Evolutionary conservation across 2,888 invertebrate species (phyloP).

Genomic region (Spodoptera picta): DNA sequence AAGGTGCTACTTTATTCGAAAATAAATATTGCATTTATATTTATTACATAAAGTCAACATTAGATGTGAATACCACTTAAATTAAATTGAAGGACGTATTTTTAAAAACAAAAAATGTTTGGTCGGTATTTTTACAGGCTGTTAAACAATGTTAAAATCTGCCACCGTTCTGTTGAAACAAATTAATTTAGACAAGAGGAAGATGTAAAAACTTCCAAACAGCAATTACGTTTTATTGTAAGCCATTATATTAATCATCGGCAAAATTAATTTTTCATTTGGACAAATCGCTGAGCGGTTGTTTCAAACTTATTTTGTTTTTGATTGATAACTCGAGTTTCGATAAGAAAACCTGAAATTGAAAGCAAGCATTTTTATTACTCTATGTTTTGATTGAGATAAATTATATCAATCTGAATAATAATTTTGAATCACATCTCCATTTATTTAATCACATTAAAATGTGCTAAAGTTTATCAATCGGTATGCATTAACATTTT

Average conservation of each 20-base stretch:
- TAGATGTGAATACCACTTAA: constrained; percentile 7
- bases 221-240: constrained; percentile 87
- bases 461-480: too few relatives aligned
- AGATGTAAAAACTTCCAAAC: constrained; percentile 88
- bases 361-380: neutral
- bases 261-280: constrained; percentile 88
- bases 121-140: constrained; percentile 43
- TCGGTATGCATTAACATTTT: too few relatives aligned
- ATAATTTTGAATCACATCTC: too few relatives aligned
- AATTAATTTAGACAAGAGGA: constrained; percentile 87
- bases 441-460: too few relatives aligned
- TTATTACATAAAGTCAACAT: neutral
- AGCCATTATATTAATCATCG: constrained; percentile 87
- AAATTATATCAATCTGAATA: too few relatives aligned
- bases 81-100: constrained; percentile 17
- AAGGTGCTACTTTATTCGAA: too few relatives aligned
- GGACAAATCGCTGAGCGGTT: constrained; percentile 85
- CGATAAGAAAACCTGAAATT: constrained; percentile 67
- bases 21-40: neutral
- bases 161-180: constrained; percentile 71
- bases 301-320: constrained; percentile 80
- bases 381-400: too few relatives aligned
- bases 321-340: constrained; percentile 79
- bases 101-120: constrained; percentile 13
- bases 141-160: constrained; percentile 55